A percentile compares a stretch with the other conserved stretches of the same genome.
These are phyloP conservation scores for Hyles lineata DNA, from an alignment of 2,888 invertebrate species.

Conservation along the genomic window DNA sequence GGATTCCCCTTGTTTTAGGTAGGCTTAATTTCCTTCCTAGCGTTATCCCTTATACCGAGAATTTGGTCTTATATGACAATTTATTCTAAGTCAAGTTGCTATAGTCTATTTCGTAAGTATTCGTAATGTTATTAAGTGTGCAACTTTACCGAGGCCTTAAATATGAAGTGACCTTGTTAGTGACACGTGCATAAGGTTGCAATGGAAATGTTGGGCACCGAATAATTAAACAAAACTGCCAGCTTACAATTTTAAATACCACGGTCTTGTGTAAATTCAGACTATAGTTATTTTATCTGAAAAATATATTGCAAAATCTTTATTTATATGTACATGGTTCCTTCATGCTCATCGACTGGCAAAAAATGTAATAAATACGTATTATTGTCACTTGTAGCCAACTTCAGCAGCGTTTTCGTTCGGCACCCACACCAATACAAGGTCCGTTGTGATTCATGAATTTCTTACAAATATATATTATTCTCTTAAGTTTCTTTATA, in stretches of 20 bases:
- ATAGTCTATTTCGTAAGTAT: not conserved
- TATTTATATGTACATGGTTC: not conserved
- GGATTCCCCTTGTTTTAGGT: not conserved
- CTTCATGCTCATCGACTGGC: no score
- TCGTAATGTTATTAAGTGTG: slow-evolving; percentile 14
- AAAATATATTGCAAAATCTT: not conserved
- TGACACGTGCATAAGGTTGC: not conserved
- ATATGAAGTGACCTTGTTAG: not conserved
- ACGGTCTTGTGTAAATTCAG: not conserved
- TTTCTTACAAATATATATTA: not conserved
- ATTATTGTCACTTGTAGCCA: not conserved
- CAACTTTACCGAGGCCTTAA: not conserved
- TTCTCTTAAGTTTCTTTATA: slow-evolving; percentile 1
- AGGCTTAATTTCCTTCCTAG: not conserved
- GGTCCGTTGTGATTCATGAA: not conserved
- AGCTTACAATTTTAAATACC: not conserved
- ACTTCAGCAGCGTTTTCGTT: not conserved
- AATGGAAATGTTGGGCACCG: not conserved
- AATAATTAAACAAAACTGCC: not conserved
- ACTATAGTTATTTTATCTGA: not conserved
- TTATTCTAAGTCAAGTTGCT: not conserved
- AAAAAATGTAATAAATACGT: not conserved
- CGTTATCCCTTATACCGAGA: not conserved
- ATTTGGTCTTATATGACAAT: not conserved
- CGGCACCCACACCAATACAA: not conserved